Base-by-base conservation (phyloP, 1,140 invertebrate species). In the Drosophila tani region DNA sequence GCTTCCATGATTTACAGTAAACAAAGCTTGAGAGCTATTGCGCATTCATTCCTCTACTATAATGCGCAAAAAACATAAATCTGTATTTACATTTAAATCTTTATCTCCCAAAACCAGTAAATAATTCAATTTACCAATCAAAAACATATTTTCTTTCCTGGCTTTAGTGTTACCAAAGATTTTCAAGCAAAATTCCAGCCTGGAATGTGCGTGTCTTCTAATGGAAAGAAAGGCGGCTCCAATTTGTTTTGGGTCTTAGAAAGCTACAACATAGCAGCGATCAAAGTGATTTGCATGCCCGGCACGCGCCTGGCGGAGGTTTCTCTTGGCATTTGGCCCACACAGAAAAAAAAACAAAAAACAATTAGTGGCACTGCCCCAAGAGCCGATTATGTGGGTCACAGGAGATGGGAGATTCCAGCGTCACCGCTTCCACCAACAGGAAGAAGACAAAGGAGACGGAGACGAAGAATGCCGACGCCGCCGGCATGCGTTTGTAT, bases 391-490 rank as follows among this genome's bases (percentile, higher is more conserved):
- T 60, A 68, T 68, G 63, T 69, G 63, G 66, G 63, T 69, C 66
- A 68, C 32, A 43, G 53, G 53, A 46, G 66, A 50, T 29, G 32
- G 27, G 29, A 40, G 27, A 35, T 38, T 21, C 51, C 1, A 17
- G 11, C 49, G 14, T 7, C 15, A 3, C 47, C 5, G 35, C 12
- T n/a, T 19, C 50, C 19, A 29, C 17, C 32, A 38, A 32, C 12
- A 19, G 40, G 17, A 41, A 41, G 51, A 43, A 41, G 51, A 43
- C 32, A 24, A 41, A 35, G 5, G 38, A 75, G 53, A 47, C 53
- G 62, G 24, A 43, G 60, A 62, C 80, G 69, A 79, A 59, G 41
- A 65, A 74, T 43, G 69, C 49, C 53, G 68, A 73, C 49, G 64
- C 71, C 69, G 41, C 71, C 69, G 69, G 69, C 71, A 47, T 75